A percentile compares a stretch with the other conserved stretches of the same genome.
Evolutionary conservation across 2,113 vertebrate genomes (phyloP).

Genomic region (Salvelinus fontinalis): DNA sequence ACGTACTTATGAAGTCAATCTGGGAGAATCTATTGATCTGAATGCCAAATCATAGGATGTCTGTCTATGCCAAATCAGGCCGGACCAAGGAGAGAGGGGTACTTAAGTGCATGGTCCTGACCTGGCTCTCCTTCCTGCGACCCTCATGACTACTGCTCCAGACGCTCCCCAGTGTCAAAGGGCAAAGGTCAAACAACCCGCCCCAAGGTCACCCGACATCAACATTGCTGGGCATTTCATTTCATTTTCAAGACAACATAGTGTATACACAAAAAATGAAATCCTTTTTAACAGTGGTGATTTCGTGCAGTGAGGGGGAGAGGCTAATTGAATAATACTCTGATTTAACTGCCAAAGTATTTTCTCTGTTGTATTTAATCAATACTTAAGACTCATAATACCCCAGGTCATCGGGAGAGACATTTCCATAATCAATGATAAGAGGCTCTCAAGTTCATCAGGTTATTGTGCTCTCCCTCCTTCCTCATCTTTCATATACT

Average conservation of each 20-base stretch:
- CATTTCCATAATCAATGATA: slow-evolving; percentile 70
- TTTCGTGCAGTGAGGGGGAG: slow-evolving; percentile 21
- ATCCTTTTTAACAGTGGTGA: slow-evolving; percentile 51
- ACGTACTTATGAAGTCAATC: slow-evolving; percentile 73
- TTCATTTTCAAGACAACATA: slow-evolving; percentile 72
- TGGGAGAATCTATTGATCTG: slow-evolving; percentile 67
- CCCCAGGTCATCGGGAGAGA: slow-evolving; percentile 45
- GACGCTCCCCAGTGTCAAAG: slow-evolving; percentile 77
- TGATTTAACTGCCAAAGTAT: slow-evolving; percentile 69
- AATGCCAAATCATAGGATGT: slow-evolving; percentile 48
- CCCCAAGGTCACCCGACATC: slow-evolving; percentile 77
- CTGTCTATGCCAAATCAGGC: slow-evolving; percentile 38
- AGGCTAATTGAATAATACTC: slow-evolving; percentile 62
- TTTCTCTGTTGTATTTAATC: slow-evolving; percentile 70
- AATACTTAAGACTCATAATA: slow-evolving; percentile 69
- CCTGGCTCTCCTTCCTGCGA: slow-evolving; percentile 72
- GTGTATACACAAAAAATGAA: slow-evolving; percentile 50
- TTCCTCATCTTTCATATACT: slow-evolving; percentile 57
- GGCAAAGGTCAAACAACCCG: slow-evolving; percentile 74
- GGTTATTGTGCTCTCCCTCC: slow-evolving; percentile 51
- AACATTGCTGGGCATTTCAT: slow-evolving; percentile 82
- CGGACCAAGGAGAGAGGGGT: slow-evolving; percentile 23
- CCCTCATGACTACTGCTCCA: slow-evolving; percentile 77
- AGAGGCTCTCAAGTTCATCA: slow-evolving; percentile 67
- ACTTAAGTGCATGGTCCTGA: slow-evolving; percentile 73